Evolutionary conservation across 2,888 invertebrate species (phyloP), one percentile per base, ranked within the genome.

Genomic region (Cordilura impudica): DNA sequence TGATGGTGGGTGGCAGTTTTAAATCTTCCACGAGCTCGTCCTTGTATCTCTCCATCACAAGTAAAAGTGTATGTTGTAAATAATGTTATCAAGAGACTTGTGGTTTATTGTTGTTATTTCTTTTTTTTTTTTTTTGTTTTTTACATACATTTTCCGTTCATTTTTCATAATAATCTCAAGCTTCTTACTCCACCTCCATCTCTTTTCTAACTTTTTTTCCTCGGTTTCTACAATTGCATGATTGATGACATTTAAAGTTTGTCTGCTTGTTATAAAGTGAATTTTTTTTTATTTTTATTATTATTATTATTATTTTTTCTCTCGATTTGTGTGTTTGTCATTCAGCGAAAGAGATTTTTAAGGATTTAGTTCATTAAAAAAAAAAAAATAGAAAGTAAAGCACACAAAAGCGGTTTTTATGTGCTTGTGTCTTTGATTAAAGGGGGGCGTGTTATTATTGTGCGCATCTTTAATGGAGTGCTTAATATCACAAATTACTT

Each of bases 401-500:
- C 18, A 51, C 14, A 23, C n/a, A 2, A 60, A 18, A 26, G 0
- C 1, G 7, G 14, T 43, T 10, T 29, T 2, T 53, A 16, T 16
- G 6, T 12, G 5, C 2, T n/a, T 29, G 53, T 61, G 61, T 16
- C 61, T 70, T 53, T 70, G 51, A 70, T 51, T 70, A 29, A 35
- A 51, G 26, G 14, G 56, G 60, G 51, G 43, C 61, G 39, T 51
- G 10, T 58, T 14, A 19, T 53, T 35, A 14, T 66, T 58, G 54
- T 29, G n/a, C 26, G 7, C 43, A 65, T 63, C 58, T 65, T 78
- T 78, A 78, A 78, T 78, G 73, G 69, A 73, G 73, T 70, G 65
- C 29, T 73, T 78, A 78, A 78, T 60, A 73, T 73, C 53, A 63
- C 65, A 78, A 78, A 78, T 78, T 73, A 73, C 69, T 73, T 78